Evolutionary conservation across 2,888 invertebrate species (phyloP).

Genomic region (Yponomeuta sedellus): DNA sequence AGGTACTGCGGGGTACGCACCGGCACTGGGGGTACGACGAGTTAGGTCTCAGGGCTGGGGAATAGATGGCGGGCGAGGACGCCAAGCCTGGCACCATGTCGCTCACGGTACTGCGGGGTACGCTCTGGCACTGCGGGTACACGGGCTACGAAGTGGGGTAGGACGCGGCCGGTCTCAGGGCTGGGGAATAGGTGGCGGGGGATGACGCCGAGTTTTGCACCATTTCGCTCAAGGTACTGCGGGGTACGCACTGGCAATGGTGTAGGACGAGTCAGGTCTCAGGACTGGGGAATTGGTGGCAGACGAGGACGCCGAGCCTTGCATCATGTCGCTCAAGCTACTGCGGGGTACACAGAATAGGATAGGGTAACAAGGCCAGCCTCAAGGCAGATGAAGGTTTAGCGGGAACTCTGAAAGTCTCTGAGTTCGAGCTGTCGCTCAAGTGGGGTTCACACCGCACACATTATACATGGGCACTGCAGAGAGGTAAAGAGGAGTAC

Average conservation of each 20-base stretch:
- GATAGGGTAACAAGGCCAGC: no score
- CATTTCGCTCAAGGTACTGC: constrained; percentile 89
- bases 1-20: constrained; percentile 71
- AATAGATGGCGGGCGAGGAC: constrained; percentile 93
- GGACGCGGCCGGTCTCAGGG: constrained; percentile 90
- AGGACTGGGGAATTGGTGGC: constrained; percentile 95
- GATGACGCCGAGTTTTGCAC: constrained; percentile 93
- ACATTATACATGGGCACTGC: no score
- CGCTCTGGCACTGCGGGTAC: background rate
- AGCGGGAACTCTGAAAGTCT: no score
- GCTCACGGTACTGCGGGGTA: constrained; percentile 80
- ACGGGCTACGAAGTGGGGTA: background rate
- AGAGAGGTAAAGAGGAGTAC: no score
- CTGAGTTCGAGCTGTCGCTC: no score
- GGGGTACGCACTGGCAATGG: background rate
- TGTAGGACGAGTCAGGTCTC: constrained; percentile 52
- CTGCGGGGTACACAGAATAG: no score
- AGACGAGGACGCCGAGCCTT: constrained; percentile 93
- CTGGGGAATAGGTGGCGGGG: constrained; percentile 94
- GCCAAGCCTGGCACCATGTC: constrained; percentile 94
- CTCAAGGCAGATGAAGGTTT: no score
- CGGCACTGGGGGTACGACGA: background rate
- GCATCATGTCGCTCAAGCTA: constrained; percentile 93
- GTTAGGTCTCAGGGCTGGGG: constrained; percentile 86
- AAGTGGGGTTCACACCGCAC: no score